Evolutionary conservation across 2,797 vertebrate genomes (phyloP).

Genomic region (Neosilurus mollespiculum): DNA sequence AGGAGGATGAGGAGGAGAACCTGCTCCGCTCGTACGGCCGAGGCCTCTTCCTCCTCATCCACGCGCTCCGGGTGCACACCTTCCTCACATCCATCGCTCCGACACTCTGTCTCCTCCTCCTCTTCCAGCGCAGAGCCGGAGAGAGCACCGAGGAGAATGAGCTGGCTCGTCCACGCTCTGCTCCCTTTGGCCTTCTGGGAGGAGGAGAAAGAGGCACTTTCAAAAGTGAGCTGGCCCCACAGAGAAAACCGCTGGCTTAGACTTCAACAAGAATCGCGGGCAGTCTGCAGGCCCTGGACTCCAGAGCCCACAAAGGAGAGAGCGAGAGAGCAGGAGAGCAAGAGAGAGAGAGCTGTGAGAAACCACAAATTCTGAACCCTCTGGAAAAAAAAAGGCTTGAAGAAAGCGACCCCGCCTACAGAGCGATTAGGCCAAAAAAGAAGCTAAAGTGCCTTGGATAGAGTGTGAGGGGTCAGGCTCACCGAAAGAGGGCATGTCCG

Average conservation of each 20-base stretch:
- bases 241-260: conserved; percentile 57
- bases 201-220: conserved; percentile 24
- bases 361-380: conserved; percentile 49
- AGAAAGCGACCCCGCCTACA: conserved; percentile 34
- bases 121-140: conserved; percentile 17
- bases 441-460: conserved; percentile 6
- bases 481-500: conserved; percentile 48
- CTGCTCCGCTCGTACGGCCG: conserved; percentile 47
- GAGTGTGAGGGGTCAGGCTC: conserved; percentile 39
- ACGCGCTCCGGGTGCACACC: conserved; percentile 33
- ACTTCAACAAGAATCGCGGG: conserved; percentile 55
- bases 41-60: conserved; percentile 45
- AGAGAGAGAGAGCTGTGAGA: conserved; percentile 25
- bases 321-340: conserved; percentile 33
- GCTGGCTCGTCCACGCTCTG: conserved; percentile 26
- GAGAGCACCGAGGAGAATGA: conserved; percentile 40
- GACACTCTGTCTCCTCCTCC: neutral
- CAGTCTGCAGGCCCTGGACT: conserved; percentile 50
- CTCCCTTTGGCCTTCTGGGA: conserved; percentile 22
- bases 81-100: conserved; percentile 18
- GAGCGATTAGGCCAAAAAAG: neutral
- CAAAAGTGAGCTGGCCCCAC: conserved; percentile 39
- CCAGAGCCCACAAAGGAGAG: conserved; percentile 54
- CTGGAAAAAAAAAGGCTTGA: conserved; percentile 34
- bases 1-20: conserved; percentile 38